A percentile compares a stretch with the other conserved stretches of the same genome.
These are phyloP conservation scores for Odontocerum albicorne DNA, from an alignment of 2,888 invertebrate species.

Conservation along the genomic window DNA sequence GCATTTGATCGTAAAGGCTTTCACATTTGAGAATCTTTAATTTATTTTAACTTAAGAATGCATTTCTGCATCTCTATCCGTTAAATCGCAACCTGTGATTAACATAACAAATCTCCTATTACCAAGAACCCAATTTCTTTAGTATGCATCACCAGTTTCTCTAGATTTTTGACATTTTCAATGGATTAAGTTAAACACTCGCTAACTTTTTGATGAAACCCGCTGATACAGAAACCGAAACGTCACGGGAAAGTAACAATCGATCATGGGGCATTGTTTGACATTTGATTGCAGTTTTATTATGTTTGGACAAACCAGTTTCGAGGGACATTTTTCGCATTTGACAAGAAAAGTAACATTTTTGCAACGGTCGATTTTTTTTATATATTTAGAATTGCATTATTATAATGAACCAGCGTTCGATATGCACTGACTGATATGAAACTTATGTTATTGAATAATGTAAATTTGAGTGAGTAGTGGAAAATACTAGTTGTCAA, in stretches of 20 bases:
- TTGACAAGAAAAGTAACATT: conserved; percentile 1
- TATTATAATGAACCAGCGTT: conserved; percentile 15
- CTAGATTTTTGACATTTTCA: conserved; percentile 21
- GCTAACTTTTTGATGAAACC: conserved; percentile 17
- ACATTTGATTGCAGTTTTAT: conserved; percentile 32
- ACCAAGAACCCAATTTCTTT: conserved; percentile 2
- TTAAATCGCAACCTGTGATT: conserved; percentile 20
- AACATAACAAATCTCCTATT: conserved; percentile 17
- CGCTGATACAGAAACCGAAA: conserved; percentile 17
- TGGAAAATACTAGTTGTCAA: not conserved
- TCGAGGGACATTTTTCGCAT: conserved; percentile 19
- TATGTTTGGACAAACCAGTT: conserved; percentile 34
- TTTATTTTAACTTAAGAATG: not conserved
- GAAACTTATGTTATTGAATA: not conserved
- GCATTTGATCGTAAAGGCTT: too few relatives aligned
- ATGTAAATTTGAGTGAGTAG: not conserved
- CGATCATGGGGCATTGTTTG: conserved; percentile 31
- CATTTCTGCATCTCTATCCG: conserved; percentile 4
- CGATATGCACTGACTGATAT: conserved; percentile 7
- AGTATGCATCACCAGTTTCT: conserved; percentile 20
- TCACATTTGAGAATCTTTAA: too few relatives aligned
- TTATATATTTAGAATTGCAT: not conserved
- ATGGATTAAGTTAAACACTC: conserved; percentile 8
- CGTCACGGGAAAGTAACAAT: conserved; percentile 26
- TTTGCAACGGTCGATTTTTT: conserved; percentile 21